Evolutionary conservation across 2,113 vertebrate species (phyloP).

Genomic region (Azemiops feae): DNA sequence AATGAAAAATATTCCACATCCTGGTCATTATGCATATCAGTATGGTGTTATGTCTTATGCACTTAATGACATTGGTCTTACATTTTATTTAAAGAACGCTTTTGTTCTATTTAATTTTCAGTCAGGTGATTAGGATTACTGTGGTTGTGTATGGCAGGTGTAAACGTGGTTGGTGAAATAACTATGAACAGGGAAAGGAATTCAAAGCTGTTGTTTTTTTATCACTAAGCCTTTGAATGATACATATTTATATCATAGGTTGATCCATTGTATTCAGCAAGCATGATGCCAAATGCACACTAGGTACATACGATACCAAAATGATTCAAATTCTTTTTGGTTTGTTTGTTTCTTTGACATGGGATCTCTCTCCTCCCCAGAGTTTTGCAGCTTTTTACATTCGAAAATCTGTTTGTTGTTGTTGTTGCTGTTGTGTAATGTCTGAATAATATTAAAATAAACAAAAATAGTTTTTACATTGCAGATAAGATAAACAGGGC

Average conservation of each 20-base stretch:
- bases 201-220: not conserved
- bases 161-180: constrained; percentile 36
- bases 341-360: constrained; percentile 52
- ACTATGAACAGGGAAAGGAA: constrained; percentile 30
- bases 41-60: constrained; percentile 65
- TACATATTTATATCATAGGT: constrained; percentile 23
- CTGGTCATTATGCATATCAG: constrained; percentile 62
- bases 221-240: not conserved
- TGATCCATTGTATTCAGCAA: constrained; percentile 27
- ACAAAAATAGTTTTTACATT: not conserved
- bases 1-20: constrained; percentile 36
- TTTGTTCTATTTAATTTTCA: constrained; percentile 70
- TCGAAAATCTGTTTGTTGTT: constrained; percentile 14
- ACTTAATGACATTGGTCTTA: constrained; percentile 66
- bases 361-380: not conserved
- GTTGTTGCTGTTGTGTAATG: not conserved
- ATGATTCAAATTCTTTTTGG: constrained; percentile 49
- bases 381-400: constrained; percentile 59
- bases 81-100: constrained; percentile 66
- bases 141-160: constrained; percentile 34
- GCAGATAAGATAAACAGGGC: not conserved
- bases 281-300: constrained; percentile 46
- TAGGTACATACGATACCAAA: constrained; percentile 58
- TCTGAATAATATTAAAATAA: not conserved
- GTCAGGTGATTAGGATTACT: constrained; percentile 46